A percentile compares a stretch with the other conserved stretches of the same genome.
These are phyloP conservation scores for Nothoprocta pentlandii DNA, from an alignment of 2,113 vertebrate genomes.

Conservation along the genomic window DNA sequence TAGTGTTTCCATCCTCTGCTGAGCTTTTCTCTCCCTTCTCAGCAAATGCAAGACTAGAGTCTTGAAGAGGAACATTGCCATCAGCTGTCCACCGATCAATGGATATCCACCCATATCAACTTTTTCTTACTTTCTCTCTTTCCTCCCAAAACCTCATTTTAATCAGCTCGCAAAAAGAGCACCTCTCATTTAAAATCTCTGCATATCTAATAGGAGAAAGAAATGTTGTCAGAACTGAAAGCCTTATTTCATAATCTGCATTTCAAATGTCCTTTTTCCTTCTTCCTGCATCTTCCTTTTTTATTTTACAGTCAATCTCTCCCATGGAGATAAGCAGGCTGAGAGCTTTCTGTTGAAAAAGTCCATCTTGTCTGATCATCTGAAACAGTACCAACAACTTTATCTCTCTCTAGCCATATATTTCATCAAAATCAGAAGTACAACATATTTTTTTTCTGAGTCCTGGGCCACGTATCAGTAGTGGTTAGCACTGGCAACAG, in stretches of 20 bases:
- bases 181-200: not conserved
- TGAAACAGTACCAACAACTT: not conserved
- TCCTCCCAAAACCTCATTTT: not conserved
- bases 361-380: not conserved
- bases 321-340: not conserved
- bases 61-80: not conserved
- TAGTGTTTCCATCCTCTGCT: not conserved
- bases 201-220: not conserved
- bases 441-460: not conserved
- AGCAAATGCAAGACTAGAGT: not conserved
- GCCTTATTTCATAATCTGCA: not conserved
- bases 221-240: not conserved
- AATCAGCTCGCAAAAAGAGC: not conserved
- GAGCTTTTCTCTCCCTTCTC: not conserved
- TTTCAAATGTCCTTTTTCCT: not conserved
- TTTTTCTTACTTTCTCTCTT: not conserved
- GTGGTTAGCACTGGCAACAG: slow-evolving; percentile 2
- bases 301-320: not conserved
- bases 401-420: not conserved
- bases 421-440: slow-evolving; percentile 13
- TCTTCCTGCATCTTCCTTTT: not conserved
- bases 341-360: not conserved
- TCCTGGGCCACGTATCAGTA: not conserved
- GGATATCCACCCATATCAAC: not conserved
- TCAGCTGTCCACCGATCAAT: not conserved